Conservation (phyloP, 2,888 invertebrate genomes). For the Pammene fasciana region DNA sequence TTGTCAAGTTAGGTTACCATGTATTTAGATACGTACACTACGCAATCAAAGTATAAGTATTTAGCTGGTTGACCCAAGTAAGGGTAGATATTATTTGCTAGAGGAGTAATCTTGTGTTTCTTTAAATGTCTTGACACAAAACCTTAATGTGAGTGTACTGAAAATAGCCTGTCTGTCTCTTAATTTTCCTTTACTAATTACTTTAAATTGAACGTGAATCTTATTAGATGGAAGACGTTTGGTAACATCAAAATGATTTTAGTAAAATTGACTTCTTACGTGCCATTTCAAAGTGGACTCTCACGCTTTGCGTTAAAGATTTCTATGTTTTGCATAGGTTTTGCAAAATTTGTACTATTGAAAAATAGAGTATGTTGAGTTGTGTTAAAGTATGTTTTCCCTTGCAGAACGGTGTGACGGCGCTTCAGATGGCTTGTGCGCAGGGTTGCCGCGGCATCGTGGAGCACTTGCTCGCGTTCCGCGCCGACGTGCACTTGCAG, state of each 20-base stretch:
- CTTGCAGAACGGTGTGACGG: slow-evolving; percentile 86
- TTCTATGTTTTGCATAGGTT: background rate
- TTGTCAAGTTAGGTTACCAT: too few species aligned
- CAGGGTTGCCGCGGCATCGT: slow-evolving; percentile 87
- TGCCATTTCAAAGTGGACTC: background rate
- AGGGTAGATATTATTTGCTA: too few species aligned
- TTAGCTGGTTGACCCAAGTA: too few species aligned
- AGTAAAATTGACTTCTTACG: background rate
- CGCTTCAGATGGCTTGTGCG: slow-evolving; percentile 87
- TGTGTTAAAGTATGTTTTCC: background rate
- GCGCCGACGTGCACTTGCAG: slow-evolving; percentile 85
- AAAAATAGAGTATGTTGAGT: background rate
- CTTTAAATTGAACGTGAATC: background rate
- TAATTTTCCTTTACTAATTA: slow-evolving; percentile 3
- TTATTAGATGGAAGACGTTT: slow-evolving; percentile 11
- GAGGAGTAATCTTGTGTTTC: too few species aligned
- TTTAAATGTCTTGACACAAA: too few species aligned
- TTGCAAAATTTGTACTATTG: background rate
- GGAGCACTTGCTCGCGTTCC: slow-evolving; percentile 85
- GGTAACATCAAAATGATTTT: slow-evolving; percentile 8
- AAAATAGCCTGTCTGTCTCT: background rate
- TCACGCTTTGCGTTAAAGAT: background rate
- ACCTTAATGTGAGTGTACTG: too few species aligned
- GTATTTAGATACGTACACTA: too few species aligned
- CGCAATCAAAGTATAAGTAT: too few species aligned